Evolutionary conservation across 1,140 invertebrate genomes (phyloP).

Genomic region (Drosophila pseudoananassae): DNA sequence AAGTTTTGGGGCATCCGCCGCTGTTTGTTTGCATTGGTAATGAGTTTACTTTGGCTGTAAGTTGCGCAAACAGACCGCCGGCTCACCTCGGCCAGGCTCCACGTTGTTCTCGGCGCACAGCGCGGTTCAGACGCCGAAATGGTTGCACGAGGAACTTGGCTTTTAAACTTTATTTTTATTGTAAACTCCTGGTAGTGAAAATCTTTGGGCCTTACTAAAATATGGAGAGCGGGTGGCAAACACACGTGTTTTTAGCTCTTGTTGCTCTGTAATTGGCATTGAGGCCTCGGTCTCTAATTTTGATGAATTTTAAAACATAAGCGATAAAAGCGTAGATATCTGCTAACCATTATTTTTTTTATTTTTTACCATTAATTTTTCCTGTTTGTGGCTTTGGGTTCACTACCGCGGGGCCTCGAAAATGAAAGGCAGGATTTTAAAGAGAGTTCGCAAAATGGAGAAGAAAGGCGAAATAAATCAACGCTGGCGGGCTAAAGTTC

Average conservation of each 20-base stretch:
- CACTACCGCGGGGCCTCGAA: constrained; percentile 38
- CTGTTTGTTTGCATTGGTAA: constrained; percentile 82
- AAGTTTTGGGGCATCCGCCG: constrained; percentile 54
- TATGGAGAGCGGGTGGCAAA: constrained; percentile 30
- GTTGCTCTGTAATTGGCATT: constrained; percentile 67
- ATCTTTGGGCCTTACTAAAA: constrained; percentile 62
- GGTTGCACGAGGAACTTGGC: constrained; percentile 1
- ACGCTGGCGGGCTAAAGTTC: constrained; percentile 35
- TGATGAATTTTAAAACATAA: constrained; percentile 73
- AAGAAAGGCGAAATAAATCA: constrained; percentile 62
- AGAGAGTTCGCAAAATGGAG: constrained; percentile 44
- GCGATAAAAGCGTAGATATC: constrained; percentile 29
- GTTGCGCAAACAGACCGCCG: constrained; percentile 73
- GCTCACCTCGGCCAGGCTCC: constrained; percentile 35
- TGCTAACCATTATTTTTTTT: too few species aligned
- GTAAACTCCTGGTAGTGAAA: constrained; percentile 78
- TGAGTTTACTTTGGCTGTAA: constrained; percentile 81
- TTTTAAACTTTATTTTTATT: constrained; percentile 80
- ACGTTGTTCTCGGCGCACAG: constrained; percentile 7
- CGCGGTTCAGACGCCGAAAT: constrained; percentile 20
- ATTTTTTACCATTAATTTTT: constrained; percentile 5
- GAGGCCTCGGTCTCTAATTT: constrained; percentile 45
- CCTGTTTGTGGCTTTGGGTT: background rate
- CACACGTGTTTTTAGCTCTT: constrained; percentile 63
- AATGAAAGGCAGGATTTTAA: constrained; percentile 54